These are phyloP conservation scores for Hyperopisus bebe DNA, from an alignment of 2,113 vertebrate species.

Conservation along the genomic window DNA sequence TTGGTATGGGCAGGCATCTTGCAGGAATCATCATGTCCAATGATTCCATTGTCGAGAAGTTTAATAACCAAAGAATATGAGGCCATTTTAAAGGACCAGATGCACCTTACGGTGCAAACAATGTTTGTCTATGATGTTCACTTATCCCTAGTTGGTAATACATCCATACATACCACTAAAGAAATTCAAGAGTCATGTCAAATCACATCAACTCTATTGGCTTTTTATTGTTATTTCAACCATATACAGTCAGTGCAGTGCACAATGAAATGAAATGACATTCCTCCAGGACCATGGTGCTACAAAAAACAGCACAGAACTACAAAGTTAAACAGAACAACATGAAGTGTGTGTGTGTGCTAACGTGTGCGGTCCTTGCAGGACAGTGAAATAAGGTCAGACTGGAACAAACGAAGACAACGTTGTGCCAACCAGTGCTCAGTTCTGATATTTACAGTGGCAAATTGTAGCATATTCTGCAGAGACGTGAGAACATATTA, in stretches of 20 bases:
- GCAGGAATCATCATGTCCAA: not conserved
- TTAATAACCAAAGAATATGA: not conserved
- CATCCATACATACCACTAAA: not conserved
- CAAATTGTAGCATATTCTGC: not conserved
- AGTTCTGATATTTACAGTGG: not conserved
- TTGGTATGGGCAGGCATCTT: not conserved
- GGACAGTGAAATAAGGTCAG: not conserved
- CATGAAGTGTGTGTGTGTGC: not conserved
- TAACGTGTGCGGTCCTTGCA: not conserved
- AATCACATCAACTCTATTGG: not conserved
- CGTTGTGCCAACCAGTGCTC: not conserved
- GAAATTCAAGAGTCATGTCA: not conserved
- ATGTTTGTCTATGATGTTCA: not conserved
- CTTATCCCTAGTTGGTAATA: not conserved
- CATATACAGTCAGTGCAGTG: not conserved
- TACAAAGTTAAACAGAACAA: not conserved
- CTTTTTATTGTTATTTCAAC: not conserved
- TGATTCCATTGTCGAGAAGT: not conserved
- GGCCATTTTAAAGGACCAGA: not conserved
- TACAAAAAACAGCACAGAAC: not conserved
- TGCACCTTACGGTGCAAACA: not conserved
- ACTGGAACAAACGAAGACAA: not conserved
- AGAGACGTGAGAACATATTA: not conserved
- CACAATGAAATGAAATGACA: not conserved
- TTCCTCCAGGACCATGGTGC: not conserved